Evolutionary conservation across 2,888 invertebrate genomes (phyloP).

Genomic region (Oscheius myriophilus): DNA sequence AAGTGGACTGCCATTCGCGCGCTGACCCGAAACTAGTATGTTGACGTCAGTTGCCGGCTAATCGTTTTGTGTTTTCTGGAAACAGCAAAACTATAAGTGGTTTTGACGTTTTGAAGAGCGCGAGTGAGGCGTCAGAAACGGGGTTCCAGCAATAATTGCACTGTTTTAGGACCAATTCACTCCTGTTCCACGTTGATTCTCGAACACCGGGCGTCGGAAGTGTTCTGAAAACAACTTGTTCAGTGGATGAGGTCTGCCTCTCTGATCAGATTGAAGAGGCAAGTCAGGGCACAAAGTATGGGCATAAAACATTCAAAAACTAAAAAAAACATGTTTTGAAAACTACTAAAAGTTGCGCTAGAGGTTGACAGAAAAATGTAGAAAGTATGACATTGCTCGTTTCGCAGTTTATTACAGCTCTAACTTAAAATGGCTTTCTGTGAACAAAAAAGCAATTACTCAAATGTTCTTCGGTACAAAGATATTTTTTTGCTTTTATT

Average conservation of each 20-base stretch:
- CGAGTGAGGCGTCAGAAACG: not conserved
- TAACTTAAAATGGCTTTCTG: too few relatives aligned
- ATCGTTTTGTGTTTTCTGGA: not conserved
- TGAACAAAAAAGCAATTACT: too few relatives aligned
- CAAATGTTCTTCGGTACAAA: too few relatives aligned
- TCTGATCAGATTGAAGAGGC: constrained; percentile 57
- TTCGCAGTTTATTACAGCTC: too few relatives aligned
- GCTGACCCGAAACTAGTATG: constrained; percentile 26
- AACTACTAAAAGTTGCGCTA: not conserved
- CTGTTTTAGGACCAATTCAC: constrained; percentile 49
- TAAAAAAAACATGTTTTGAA: not conserved
- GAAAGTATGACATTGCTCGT: too few relatives aligned
- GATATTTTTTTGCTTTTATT: too few relatives aligned
- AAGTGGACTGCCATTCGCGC: constrained; percentile 15
- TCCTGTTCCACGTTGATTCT: constrained; percentile 59
- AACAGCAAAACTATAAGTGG: not conserved
- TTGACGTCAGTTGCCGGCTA: constrained; percentile 10
- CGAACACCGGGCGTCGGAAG: constrained; percentile 54
- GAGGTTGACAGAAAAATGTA: not conserved
- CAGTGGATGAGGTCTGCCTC: constrained; percentile 54
- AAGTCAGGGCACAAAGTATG: not conserved
- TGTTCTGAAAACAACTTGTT: constrained; percentile 54
- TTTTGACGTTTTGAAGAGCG: not conserved
- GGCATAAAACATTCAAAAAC: not conserved
- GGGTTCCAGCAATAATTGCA: not conserved